Percentiles rank a stretch among this genome's conserved stretches.
Conservation (phyloP, 2,113 vertebrate species). For the Anas platyrhynchos region DNA sequence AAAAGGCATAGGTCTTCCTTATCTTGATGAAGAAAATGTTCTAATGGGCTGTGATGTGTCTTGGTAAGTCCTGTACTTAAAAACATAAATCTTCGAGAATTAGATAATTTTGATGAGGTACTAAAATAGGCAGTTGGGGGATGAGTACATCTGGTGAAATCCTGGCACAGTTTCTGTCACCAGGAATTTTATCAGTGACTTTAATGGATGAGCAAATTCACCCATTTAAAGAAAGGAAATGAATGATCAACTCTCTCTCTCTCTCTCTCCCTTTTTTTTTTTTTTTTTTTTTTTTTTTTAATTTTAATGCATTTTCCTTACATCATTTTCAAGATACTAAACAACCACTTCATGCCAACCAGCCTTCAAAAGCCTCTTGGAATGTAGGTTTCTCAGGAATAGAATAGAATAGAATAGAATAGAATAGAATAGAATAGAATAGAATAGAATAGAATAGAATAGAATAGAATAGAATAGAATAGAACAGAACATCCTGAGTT, state of each 20-base stretch:
- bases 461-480: neutral
- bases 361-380: neutral
- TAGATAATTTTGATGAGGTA: neutral
- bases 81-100: neutral
- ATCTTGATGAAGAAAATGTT: neutral
- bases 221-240: neutral
- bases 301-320: neutral
- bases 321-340: neutral
- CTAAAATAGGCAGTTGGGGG: neutral
- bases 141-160: neutral
- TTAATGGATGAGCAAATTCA: neutral
- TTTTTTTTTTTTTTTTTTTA: neutral
- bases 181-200: neutral
- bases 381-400: accelerated
- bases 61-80: neutral
- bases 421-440: neutral
- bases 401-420: neutral
- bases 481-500: neutral
- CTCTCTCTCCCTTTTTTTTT: neutral
- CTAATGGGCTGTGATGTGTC: neutral
- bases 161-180: neutral
- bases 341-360: neutral
- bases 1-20: neutral
- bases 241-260: neutral
- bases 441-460: neutral